Evolutionary conservation across 2,797 vertebrate species (phyloP).

Genomic region (Anisognathus igniventris): DNA sequence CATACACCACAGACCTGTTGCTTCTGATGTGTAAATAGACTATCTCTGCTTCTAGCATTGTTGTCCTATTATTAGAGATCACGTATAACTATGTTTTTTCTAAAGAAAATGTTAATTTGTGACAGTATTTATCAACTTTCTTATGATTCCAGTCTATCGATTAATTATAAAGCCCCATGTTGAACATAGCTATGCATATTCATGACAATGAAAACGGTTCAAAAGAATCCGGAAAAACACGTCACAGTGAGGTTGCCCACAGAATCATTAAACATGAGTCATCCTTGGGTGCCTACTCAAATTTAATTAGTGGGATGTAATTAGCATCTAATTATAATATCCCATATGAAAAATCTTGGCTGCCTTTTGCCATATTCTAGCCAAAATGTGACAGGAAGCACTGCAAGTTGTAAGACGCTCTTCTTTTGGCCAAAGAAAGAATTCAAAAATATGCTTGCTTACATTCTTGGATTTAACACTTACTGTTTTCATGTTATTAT

Average conservation of each 20-base stretch:
- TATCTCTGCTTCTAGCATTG: background rate
- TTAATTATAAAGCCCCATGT: constrained; percentile 31
- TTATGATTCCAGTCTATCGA: background rate
- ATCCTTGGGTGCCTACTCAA: constrained; percentile 74
- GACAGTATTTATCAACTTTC: background rate
- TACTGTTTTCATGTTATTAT: background rate
- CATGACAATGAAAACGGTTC: constrained; percentile 20
- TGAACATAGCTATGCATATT: constrained; percentile 2
- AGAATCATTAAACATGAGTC: constrained; percentile 72
- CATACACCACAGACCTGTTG: fast-evolving
- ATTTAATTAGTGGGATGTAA: constrained; percentile 83
- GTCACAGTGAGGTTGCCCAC: constrained; percentile 63
- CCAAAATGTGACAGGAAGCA: constrained; percentile 8
- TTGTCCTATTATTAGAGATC: background rate
- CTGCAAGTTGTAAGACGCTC: background rate
- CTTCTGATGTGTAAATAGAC: background rate
- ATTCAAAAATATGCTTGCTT: background rate
- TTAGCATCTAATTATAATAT: constrained; percentile 83
- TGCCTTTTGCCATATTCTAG: background rate
- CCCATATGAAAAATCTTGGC: constrained; percentile 53
- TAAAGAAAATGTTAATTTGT: background rate
- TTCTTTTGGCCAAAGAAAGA: background rate
- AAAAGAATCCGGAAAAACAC: constrained; percentile 34
- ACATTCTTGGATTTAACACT: background rate
- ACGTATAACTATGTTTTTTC: background rate